phyloP scores from a whole-genome alignment of 2,888 invertebrate species.

The Heteromyza rotundicornis region DNA sequence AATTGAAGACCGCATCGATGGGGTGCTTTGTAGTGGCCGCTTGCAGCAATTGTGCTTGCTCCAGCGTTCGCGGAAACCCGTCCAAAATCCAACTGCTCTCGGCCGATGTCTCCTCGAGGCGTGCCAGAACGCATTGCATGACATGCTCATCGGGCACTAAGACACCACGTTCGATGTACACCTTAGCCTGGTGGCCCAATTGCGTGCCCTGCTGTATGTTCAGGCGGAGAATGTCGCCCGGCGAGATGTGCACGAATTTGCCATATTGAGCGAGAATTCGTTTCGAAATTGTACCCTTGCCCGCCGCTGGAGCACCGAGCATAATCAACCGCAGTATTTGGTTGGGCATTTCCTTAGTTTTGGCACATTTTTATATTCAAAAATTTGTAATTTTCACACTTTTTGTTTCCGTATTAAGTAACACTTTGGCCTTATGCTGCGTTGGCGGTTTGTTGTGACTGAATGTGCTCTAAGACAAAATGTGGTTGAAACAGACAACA shows the following conservation, averaged over 20 bases:
- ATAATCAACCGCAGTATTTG: conserved; percentile 75
- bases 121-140: conserved; percentile 76
- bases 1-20: conserved; percentile 79
- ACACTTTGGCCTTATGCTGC: too few species aligned
- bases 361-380: too few species aligned
- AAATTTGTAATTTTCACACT: not conserved
- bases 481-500: too few species aligned
- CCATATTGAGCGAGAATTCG: conserved; percentile 82
- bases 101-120: conserved; percentile 68
- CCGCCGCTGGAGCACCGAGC: conserved; percentile 88
- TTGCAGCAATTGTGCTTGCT: conserved; percentile 79
- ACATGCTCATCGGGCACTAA: conserved; percentile 86
- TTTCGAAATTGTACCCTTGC: conserved; percentile 85
- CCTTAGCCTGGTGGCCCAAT: conserved; percentile 72
- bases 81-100: conserved; percentile 70
- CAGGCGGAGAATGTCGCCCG: conserved; percentile 82
- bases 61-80: conserved; percentile 75
- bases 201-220: conserved; percentile 77
- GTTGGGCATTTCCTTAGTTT: too few species aligned
- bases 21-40: conserved; percentile 64
- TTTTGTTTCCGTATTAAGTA: not conserved
- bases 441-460: too few species aligned
- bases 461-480: too few species aligned
- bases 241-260: conserved; percentile 80
- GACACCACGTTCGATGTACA: conserved; percentile 73